phyloP scores from a whole-genome alignment of 1,140 invertebrate species.

The Dermatophagoides farinae region DNA sequence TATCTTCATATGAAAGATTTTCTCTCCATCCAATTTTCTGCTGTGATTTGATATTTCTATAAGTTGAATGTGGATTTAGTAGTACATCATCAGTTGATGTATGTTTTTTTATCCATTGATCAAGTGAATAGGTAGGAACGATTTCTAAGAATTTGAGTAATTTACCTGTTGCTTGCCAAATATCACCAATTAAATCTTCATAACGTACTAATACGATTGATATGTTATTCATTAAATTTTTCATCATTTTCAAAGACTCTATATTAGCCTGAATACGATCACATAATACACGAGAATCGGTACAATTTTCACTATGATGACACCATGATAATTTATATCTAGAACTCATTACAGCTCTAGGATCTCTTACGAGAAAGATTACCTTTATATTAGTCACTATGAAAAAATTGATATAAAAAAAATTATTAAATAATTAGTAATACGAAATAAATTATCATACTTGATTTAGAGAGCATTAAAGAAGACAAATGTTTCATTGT shows the following conservation, averaged over 20 bases:
- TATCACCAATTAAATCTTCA: conserved; percentile 17
- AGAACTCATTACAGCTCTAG: conserved; percentile 19
- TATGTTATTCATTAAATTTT: conserved; percentile 4
- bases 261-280: conserved; percentile 10
- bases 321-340: conserved; percentile 15
- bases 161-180: conserved; percentile 10
- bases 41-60: conserved; percentile 15
- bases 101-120: conserved; percentile 15
- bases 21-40: conserved; percentile 4
- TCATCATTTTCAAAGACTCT: conserved; percentile 10
- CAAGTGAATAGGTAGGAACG: conserved; percentile 3
- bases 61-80: conserved; percentile 17
- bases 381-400: conserved; percentile 8
- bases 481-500: neutral
- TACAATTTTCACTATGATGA: conserved; percentile 15
- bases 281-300: conserved; percentile 11
- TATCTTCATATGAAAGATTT: conserved; percentile 10
- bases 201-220: conserved; percentile 11
- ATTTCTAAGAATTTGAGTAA: conserved; percentile 17
- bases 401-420: neutral
- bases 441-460: neutral
- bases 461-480: neutral
- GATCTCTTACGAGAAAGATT: conserved; percentile 18
- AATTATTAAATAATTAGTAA: neutral
- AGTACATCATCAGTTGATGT: conserved; percentile 10